Percentiles rank a stretch among this genome's conserved stretches.
Conservation (phyloP, 2,113 vertebrate genomes). For the Phyllostomus discolor region DNA sequence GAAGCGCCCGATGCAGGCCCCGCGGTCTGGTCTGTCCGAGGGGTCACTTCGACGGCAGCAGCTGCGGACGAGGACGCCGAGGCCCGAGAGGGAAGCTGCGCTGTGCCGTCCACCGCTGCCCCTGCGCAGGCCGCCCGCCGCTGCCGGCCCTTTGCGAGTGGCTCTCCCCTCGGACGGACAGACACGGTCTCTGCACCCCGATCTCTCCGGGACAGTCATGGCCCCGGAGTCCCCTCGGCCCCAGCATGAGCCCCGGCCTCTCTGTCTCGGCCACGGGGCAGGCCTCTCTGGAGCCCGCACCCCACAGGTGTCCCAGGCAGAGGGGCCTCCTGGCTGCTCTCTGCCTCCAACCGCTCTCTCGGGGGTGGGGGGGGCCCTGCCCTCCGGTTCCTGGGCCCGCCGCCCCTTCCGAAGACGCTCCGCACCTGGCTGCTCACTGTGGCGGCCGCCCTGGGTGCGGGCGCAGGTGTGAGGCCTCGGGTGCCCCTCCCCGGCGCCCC, state of each 20-base stretch:
- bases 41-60: fast-evolving
- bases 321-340: not conserved
- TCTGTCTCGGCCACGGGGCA: not conserved
- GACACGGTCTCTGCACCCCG: not conserved
- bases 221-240: not conserved
- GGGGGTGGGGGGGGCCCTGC: too few species aligned
- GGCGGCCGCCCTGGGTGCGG: not conserved
- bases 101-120: fast-evolving
- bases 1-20: fast-evolving
- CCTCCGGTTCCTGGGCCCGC: fast-evolving
- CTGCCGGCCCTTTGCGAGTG: not conserved
- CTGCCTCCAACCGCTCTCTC: not conserved
- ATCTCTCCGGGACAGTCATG: fast-evolving
- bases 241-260: not conserved
- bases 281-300: not conserved
- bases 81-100: not conserved
- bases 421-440: fast-evolving
- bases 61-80: not conserved
- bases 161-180: fast-evolving
- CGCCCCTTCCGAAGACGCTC: not conserved
- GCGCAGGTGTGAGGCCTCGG: not conserved
- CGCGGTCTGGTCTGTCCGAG: too few species aligned
- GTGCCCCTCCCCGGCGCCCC: not conserved
- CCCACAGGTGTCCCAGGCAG: not conserved
- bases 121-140: fast-evolving